Conservation (phyloP, 2,797 vertebrate species). For the Ciconia nigra region DNA sequence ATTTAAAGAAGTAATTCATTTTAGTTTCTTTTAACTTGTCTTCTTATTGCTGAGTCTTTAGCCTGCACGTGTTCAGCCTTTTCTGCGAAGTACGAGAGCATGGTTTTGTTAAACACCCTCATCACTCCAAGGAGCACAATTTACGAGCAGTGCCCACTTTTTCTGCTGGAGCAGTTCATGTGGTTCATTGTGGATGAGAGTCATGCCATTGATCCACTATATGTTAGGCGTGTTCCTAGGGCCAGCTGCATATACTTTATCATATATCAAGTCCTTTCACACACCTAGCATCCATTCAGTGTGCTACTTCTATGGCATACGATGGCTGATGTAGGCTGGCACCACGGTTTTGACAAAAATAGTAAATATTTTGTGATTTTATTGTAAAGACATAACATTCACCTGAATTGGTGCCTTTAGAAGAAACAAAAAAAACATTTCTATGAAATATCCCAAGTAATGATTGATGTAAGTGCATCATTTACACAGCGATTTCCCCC, state of each 20-base stretch:
- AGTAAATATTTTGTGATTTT: background rate
- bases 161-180: background rate
- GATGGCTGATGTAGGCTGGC: background rate
- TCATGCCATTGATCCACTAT: too few relatives aligned
- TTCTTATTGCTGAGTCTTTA: background rate
- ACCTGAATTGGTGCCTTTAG: background rate
- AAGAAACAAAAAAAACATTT: background rate
- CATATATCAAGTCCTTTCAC: rapidly evolving
- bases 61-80: background rate
- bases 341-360: background rate
- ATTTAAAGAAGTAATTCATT: background rate
- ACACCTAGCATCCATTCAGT: rapidly evolving
- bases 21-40: background rate
- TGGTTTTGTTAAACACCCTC: background rate
- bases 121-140: background rate
- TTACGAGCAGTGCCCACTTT: background rate
- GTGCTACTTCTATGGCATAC: rapidly evolving
- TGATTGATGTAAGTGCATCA: background rate
- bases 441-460: background rate
- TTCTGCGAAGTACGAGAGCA: background rate
- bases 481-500: background rate
- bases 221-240: background rate
- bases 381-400: background rate
- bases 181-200: background rate
- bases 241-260: too few relatives aligned